A percentile compares a stretch with the other conserved stretches of the same genome.
Evolutionary conservation across 2,113 vertebrate genomes (phyloP).

Genomic region (Otus sunia): DNA sequence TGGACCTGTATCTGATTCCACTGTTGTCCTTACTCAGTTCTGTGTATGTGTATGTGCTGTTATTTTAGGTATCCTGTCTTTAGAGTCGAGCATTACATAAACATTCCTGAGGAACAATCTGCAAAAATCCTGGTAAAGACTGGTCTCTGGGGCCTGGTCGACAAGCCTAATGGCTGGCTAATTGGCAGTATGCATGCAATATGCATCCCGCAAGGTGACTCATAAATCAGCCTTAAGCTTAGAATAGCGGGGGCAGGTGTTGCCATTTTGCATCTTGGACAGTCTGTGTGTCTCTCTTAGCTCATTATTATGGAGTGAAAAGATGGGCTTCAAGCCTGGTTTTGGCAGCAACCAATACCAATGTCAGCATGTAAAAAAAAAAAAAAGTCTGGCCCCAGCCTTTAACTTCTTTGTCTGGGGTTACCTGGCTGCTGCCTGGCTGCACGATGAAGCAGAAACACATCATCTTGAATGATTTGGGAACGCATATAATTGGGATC

Average conservation of each 20-base stretch:
- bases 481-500: neutral
- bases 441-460: neutral
- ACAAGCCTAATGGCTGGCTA: neutral
- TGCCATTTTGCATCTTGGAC: neutral
- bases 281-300: neutral
- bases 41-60: neutral
- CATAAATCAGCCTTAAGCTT: constrained; percentile 17
- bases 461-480: neutral
- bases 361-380: neutral
- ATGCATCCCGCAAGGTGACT: neutral
- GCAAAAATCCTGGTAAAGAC: constrained; percentile 21
- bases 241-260: neutral
- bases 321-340: neutral
- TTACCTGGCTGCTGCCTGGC: neutral
- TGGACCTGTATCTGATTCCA: neutral
- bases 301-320: neutral
- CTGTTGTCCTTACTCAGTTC: neutral
- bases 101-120: constrained; percentile 22
- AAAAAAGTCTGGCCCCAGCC: neutral
- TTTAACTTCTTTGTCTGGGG: neutral
- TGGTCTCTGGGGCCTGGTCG: neutral
- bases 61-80: neutral
- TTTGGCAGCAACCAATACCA: neutral
- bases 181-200: neutral
- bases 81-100: constrained; percentile 25